Conservation (phyloP, 2,113 vertebrate species). For the Vulpes ferrilata region DNA sequence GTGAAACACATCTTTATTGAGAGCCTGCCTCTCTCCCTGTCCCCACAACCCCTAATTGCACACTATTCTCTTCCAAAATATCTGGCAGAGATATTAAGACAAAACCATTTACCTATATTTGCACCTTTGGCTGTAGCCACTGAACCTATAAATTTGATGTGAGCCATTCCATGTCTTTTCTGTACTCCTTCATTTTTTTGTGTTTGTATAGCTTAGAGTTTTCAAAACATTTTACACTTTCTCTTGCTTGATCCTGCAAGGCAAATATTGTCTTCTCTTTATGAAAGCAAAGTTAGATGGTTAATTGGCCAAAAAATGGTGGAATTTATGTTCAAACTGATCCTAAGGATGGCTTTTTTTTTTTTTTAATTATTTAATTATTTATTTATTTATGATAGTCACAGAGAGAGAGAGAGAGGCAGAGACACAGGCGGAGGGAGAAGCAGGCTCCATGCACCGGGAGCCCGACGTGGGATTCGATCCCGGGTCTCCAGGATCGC, state of each 20-base stretch:
- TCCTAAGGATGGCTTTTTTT: neutral
- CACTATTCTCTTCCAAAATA: constrained; percentile 6
- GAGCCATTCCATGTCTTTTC: constrained; percentile 40
- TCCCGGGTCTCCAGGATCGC: too few relatives aligned
- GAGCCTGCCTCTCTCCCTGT: neutral
- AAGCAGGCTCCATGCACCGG: too few relatives aligned
- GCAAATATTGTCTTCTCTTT: constrained; percentile 13
- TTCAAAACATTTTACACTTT: constrained; percentile 33
- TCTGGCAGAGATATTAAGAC: neutral
- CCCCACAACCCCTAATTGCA: neutral
- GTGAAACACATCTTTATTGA: neutral
- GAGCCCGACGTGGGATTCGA: too few relatives aligned
- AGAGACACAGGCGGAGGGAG: too few relatives aligned
- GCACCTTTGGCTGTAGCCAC: neutral
- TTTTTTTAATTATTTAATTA: too few relatives aligned
- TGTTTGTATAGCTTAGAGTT: constrained; percentile 25
- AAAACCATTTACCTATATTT: neutral
- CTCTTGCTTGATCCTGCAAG: neutral
- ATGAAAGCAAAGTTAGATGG: constrained; percentile 10
- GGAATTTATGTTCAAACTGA: constrained; percentile 27
- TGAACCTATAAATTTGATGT: constrained; percentile 28
- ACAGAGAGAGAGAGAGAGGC: too few relatives aligned
- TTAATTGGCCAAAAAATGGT: neutral
- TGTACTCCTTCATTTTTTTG: neutral
- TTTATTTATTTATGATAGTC: too few relatives aligned